These are phyloP conservation scores for Orycteropus afer DNA, from an alignment of 2,113 vertebrate genomes.

Conservation along the genomic window DNA sequence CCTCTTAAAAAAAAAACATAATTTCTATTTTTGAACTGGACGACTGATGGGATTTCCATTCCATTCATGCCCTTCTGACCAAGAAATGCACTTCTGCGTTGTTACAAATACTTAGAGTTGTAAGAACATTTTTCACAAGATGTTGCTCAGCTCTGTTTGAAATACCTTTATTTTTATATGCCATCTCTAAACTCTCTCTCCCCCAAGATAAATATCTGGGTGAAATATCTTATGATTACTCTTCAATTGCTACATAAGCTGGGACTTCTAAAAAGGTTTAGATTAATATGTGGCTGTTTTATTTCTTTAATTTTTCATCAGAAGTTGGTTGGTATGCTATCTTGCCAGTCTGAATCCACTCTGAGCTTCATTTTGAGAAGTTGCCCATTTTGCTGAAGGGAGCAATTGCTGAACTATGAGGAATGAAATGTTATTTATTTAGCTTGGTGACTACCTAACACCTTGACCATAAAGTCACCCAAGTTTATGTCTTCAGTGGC, in stretches of 20 bases:
- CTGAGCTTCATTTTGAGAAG: not conserved
- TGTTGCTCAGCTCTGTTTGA: not conserved
- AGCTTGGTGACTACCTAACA: fast-evolving
- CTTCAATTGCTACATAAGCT: not conserved
- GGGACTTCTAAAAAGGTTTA: not conserved
- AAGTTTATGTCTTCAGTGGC: not conserved
- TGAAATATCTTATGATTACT: not conserved
- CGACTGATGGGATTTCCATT: not conserved
- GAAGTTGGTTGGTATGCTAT: not conserved
- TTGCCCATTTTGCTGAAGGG: not conserved
- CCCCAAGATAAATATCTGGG: not conserved
- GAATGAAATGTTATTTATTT: not conserved
- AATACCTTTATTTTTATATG: not conserved
- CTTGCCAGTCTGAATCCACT: fast-evolving
- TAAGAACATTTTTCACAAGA: not conserved
- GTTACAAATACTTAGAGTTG: not conserved
- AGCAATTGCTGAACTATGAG: fast-evolving
- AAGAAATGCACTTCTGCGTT: not conserved
- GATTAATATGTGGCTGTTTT: not conserved
- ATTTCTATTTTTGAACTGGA: not conserved
- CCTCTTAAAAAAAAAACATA: not conserved
- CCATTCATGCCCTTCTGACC: not conserved
- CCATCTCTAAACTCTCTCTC: not conserved
- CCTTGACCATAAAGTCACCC: not conserved
- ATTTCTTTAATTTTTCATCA: not conserved